Base-by-base conservation (phyloP, 2,113 vertebrate genomes). In the Zosterops hypoxanthus region DNA sequence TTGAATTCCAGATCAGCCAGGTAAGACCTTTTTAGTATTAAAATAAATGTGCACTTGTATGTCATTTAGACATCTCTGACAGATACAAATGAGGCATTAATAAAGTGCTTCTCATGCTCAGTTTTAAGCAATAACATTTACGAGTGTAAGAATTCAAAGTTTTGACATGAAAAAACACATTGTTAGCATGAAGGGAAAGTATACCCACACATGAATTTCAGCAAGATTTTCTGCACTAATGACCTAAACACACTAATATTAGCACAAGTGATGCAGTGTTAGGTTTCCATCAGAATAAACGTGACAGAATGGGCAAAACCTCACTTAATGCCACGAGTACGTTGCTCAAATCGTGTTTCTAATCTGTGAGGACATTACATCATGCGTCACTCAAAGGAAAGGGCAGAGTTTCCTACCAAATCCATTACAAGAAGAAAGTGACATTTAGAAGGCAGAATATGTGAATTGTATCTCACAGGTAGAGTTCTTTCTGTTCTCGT, bases 311-410 rank as follows among this genome's bases (percentile, higher is more conserved):
- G 34, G 59, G 21, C 93, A 95, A 93, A 92, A 84, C 50, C 47
- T 97, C 69, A 24, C 80, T 92, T 80, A 90, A 81, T 93, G 89
- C 70, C 90, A 73, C 60, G 31, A 91, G 57, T 44, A 53, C 72
- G 39, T 97, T 96, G 94, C 85, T 97, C 86, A 94, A 76, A 85
- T 90, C 47, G 39, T 94, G 86, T 90, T 96, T 95, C 95, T 97
- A 95, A 97, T 98, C 97, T 98, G 68, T 60, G 71, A 95, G 75
- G 91, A 77, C 95, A 97, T 98, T 98, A 96, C 95, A 93, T 97
- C 97, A 97, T 97, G 96, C 97, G 93, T 98, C 96, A 97, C 81
- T 97, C 94, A 89, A 91, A 98, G 98, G 98, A 98, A 98, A 98
- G 97, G 98, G 98, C 82, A 95, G 98, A 97, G 98, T 97, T 98